Percentiles rank a stretch among this genome's conserved stretches.
These are phyloP conservation scores for Catharus minimus DNA, from an alignment of 2,113 vertebrate genomes.

Conservation along the genomic window DNA sequence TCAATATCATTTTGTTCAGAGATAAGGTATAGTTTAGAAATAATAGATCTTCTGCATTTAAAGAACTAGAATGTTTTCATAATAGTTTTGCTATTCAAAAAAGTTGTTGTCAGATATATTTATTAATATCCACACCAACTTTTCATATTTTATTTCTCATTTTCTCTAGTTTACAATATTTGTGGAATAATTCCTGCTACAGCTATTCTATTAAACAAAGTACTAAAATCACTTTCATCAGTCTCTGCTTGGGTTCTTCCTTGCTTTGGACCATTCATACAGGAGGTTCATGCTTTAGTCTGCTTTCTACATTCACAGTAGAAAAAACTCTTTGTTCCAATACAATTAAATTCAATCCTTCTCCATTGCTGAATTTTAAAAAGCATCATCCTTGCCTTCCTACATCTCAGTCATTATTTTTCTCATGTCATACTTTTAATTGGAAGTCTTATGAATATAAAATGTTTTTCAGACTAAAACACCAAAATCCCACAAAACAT, in stretches of 20 bases:
- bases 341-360: background rate
- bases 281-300: background rate
- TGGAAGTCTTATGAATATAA: background rate
- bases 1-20: background rate
- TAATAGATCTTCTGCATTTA: background rate
- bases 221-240: background rate
- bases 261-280: background rate
- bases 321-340: background rate
- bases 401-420: slow-evolving; percentile 37
- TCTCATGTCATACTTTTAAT: background rate
- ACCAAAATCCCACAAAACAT: background rate
- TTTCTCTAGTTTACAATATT: background rate
- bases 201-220: background rate
- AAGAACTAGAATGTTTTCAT: background rate
- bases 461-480: background rate
- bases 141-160: background rate
- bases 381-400: background rate
- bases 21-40: background rate
- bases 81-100: background rate
- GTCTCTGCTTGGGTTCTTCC: background rate
- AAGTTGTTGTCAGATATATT: background rate
- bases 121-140: background rate
- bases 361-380: background rate
- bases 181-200: background rate
- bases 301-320: background rate